phyloP scores from a whole-genome alignment of 2,113 vertebrate genomes.

The Seriola quinqueradiata region DNA sequence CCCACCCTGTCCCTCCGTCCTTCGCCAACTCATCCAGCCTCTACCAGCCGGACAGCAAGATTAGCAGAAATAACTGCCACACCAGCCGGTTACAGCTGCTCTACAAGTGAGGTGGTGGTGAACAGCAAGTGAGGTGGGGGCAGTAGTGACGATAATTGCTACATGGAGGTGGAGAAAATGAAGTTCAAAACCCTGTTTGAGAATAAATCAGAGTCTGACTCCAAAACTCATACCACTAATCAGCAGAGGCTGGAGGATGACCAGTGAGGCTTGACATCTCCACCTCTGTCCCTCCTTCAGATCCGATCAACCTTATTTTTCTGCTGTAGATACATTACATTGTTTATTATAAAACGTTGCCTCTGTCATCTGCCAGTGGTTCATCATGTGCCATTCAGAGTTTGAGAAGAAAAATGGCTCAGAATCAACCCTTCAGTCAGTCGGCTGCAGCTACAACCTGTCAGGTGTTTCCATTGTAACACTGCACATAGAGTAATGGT shows the following conservation, averaged over 20 bases:
- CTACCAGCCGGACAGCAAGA: slow-evolving; percentile 87
- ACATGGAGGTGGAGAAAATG: not conserved
- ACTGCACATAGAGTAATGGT: not conserved
- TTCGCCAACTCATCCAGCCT: slow-evolving; percentile 82
- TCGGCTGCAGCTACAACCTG: not conserved
- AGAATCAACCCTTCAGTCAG: not conserved
- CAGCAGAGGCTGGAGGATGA: not conserved
- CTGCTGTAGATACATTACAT: not conserved
- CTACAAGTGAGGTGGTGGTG: slow-evolving; percentile 85
- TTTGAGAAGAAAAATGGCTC: not conserved
- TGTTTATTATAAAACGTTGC: slow-evolving; percentile 7
- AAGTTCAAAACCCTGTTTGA: not conserved
- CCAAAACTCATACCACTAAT: not conserved
- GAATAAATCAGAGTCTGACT: slow-evolving; percentile 6
- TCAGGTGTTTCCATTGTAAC: not conserved
- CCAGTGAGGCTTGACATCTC: not conserved
- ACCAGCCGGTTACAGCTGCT: slow-evolving; percentile 91
- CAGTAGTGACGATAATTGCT: not conserved
- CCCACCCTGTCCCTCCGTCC: slow-evolving; percentile 78
- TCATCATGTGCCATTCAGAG: slow-evolving; percentile 7
- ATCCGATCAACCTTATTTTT: not conserved
- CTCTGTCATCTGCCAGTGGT: slow-evolving; percentile 1
- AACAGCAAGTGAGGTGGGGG: not conserved
- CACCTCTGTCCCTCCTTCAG: not conserved
- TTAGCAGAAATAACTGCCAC: slow-evolving; percentile 89